phyloP scores from a whole-genome alignment of 2,113 vertebrate genomes.

The Psammodynastes pulverulentus region DNA sequence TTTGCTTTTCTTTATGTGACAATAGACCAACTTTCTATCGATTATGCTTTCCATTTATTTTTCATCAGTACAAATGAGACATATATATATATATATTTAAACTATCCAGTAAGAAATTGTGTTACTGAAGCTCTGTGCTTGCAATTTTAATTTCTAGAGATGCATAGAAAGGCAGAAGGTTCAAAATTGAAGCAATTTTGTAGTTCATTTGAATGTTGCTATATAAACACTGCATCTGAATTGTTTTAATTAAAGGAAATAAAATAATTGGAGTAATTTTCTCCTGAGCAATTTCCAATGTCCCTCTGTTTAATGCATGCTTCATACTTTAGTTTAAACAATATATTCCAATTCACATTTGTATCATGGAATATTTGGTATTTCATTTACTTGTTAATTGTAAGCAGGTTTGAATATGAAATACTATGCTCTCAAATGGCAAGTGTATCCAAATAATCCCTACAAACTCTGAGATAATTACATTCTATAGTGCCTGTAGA shows the following conservation, averaged over 20 bases:
- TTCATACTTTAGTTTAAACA: constrained; percentile 54
- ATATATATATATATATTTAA: constrained; percentile 25
- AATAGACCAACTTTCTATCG: constrained; percentile 57
- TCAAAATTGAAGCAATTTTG: constrained; percentile 34
- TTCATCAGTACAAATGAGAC: constrained; percentile 41
- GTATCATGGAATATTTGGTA: constrained; percentile 39
- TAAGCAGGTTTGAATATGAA: constrained; percentile 47
- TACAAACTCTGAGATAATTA: constrained; percentile 15
- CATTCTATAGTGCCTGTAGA: constrained; percentile 1
- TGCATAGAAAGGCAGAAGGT: constrained; percentile 35
- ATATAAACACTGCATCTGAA: constrained; percentile 51
- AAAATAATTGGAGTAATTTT: constrained; percentile 52
- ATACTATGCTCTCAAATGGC: constrained; percentile 27
- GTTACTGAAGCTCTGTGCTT: constrained; percentile 46
- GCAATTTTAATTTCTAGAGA: constrained; percentile 54
- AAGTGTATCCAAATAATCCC: constrained; percentile 31
- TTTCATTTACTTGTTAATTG: constrained; percentile 45
- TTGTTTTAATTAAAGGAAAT: constrained; percentile 60
- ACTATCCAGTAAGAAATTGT: constrained; percentile 35
- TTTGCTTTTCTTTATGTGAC: constrained; percentile 58
- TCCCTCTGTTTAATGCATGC: constrained; percentile 41
- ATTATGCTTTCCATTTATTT: constrained; percentile 40
- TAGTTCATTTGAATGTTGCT: constrained; percentile 41
- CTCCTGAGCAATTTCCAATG: constrained; percentile 46
- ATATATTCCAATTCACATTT: constrained; percentile 59